A percentile compares a stretch with the other conserved stretches of the same genome.
Conservation (phyloP, 2,888 invertebrate genomes). For the Eueremaeus valkanovi region DNA sequence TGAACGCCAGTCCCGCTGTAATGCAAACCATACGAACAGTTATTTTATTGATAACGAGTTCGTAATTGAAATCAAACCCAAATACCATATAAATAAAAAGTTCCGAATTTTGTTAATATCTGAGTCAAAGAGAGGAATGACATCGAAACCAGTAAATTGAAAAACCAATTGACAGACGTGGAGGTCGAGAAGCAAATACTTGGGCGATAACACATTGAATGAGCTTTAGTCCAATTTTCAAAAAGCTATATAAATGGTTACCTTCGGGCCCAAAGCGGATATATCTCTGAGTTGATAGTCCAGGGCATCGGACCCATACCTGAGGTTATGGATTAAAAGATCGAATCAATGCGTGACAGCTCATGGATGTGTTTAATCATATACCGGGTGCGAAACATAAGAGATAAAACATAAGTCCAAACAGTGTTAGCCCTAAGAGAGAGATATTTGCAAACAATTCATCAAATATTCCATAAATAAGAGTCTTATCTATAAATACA, state of each 20-base stretch:
- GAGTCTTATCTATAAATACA: constrained; percentile 49
- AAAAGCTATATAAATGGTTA: neutral
- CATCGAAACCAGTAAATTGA: constrained; percentile 57
- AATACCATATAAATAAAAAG: constrained; percentile 40
- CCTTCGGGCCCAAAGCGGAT: constrained; percentile 57
- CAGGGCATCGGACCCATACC: constrained; percentile 59
- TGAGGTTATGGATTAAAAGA: too few species aligned
- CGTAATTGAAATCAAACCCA: neutral
- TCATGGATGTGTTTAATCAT: neutral
- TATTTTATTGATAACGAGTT: neutral
- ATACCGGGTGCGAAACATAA: constrained; percentile 56
- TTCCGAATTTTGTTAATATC: constrained; percentile 54
- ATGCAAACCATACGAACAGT: too few species aligned
- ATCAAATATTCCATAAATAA: too few species aligned
- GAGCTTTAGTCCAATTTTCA: neutral
- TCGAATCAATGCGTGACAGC: neutral
- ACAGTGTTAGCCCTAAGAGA: constrained; percentile 53
- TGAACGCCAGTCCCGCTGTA: constrained; percentile 31
- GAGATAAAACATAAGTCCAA: constrained; percentile 55
- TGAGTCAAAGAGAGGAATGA: constrained; percentile 56
- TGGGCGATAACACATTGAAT: neutral
- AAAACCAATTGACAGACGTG: constrained; percentile 57
- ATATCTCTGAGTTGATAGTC: constrained; percentile 59
- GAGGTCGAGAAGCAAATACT: constrained; percentile 55
- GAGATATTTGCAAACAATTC: constrained; percentile 45